phyloP scores from a whole-genome alignment of 2,113 vertebrate species.

The Abramis brama region DNA sequence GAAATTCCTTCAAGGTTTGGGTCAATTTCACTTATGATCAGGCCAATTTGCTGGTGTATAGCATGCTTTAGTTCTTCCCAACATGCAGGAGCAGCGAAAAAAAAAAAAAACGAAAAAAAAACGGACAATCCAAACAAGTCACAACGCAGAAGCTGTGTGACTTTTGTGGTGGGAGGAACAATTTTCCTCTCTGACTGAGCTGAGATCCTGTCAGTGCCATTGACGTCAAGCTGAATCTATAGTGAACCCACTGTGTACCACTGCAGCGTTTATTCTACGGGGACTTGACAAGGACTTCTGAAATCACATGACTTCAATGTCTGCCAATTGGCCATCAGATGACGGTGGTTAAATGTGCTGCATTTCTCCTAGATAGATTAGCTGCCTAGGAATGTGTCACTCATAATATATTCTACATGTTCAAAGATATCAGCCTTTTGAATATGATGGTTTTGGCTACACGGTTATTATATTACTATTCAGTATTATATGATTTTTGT shows the following conservation, averaged over 20 bases:
- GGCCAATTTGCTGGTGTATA: neutral
- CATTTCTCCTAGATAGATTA: constrained; percentile 6
- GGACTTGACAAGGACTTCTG: constrained; percentile 61
- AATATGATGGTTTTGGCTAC: neutral
- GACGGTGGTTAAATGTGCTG: neutral
- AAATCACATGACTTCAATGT: constrained; percentile 17
- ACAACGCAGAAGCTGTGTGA: neutral
- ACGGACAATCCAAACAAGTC: neutral
- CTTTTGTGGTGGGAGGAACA: constrained; percentile 30
- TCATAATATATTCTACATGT: neutral
- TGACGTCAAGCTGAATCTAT: constrained; percentile 72
- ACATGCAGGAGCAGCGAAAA: neutral
- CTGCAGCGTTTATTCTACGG: constrained; percentile 68
- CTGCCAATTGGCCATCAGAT: constrained; percentile 26
- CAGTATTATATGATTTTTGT: no score
- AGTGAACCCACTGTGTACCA: constrained; percentile 70
- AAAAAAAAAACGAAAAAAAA: neutral
- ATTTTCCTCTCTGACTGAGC: constrained; percentile 44
- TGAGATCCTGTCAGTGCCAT: constrained; percentile 56
- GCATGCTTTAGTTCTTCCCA: constrained; percentile 51
- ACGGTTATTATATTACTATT: no score
- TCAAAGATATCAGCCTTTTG: neutral
- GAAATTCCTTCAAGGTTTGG: constrained; percentile 25
- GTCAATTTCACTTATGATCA: constrained; percentile 9
- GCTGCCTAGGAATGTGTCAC: neutral